Percentiles rank a stretch among this genome's conserved stretches.
Evolutionary conservation across 2,888 invertebrate species (phyloP).

Genomic region (Rapana venosa): DNA sequence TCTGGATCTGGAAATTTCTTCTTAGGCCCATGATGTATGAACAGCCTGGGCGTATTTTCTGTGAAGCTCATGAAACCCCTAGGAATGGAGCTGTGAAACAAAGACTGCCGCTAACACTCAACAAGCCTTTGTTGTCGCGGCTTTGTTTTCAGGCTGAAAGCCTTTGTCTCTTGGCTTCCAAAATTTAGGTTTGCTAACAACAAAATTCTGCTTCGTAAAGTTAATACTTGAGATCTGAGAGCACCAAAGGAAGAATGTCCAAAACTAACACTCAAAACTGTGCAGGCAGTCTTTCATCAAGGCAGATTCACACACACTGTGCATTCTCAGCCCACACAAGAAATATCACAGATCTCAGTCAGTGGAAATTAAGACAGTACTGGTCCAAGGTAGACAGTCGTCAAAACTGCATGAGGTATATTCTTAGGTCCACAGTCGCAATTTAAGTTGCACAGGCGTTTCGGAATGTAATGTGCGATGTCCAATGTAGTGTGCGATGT

Average conservation of each 20-base stretch:
- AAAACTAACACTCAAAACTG: no score
- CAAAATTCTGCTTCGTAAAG: no score
- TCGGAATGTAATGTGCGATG: conserved; percentile 7
- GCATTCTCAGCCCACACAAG: neutral
- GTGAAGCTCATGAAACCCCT: conserved; percentile 66
- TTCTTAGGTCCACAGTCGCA: no score
- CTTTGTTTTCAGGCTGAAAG: conserved; percentile 3
- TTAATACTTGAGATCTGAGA: no score
- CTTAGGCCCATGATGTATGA: conserved; percentile 72
- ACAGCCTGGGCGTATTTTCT: conserved; percentile 68
- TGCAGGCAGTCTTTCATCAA: no score
- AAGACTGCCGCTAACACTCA: neutral
- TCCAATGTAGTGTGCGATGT: neutral
- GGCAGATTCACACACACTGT: neutral
- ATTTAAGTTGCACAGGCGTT: conserved; percentile 29
- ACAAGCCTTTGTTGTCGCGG: neutral
- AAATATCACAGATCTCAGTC: neutral
- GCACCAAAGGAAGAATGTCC: neutral
- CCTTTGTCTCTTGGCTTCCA: neutral
- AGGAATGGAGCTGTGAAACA: conserved; percentile 11
- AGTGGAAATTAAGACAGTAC: neutral
- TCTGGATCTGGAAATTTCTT: conserved; percentile 62
- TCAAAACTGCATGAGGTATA: conserved; percentile 5
- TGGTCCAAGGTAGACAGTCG: conserved; percentile 3
- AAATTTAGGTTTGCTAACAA: no score